Evolutionary conservation across 2,113 vertebrate species (phyloP), one percentile per base, ranked within the genome.

Genomic region (Perca flavescens): DNA sequence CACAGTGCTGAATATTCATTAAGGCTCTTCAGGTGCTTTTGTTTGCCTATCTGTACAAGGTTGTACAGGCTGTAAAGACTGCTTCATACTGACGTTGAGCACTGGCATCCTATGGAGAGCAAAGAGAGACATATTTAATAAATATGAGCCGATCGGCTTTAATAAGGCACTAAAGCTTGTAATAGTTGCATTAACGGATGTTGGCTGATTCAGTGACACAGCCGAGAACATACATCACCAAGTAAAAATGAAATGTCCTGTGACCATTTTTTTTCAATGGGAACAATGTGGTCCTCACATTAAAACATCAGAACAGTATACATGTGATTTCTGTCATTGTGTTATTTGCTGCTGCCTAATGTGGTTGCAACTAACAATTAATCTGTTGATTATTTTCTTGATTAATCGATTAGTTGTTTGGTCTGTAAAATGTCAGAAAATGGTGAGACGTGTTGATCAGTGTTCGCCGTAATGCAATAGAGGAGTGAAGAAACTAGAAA

Each of bases 31-130:
- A 50, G 43, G 57, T 66, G 57, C 14, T 80, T 13, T 47, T 11
- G 43, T 68, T 90, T 25, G 50, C 16, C 21, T 28, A 43, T 80
- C 46, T 67, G 58, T 21, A 19, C 47, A 40, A 31, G 10, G 52
- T 11, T 74, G 78, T 4, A n/a, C 10, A 69, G 61, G 56, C 28
- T 25, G 68, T 28, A 79, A 7, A 21, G 31, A 64, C 8, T 7
- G 31, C 71, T 61, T 81, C 70, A 73, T 71, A 10, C 21, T 56
- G 40, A 34, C 0, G 14, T 21, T 43, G 60, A 68, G 5, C 34
- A 56, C 77, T 61, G 15, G 19, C 74, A 58, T 82, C 81, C 90
- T 91, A 19, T 17, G 19, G 57, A 73, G 19, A 82, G 25, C 43
- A 62, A 47, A 82, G 47, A 74, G 28, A 80, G n/a, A 63, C 21